A percentile compares a stretch with the other conserved stretches of the same genome.
These are phyloP conservation scores for Anableps anableps DNA, from an alignment of 2,797 vertebrate species.

Conservation along the genomic window DNA sequence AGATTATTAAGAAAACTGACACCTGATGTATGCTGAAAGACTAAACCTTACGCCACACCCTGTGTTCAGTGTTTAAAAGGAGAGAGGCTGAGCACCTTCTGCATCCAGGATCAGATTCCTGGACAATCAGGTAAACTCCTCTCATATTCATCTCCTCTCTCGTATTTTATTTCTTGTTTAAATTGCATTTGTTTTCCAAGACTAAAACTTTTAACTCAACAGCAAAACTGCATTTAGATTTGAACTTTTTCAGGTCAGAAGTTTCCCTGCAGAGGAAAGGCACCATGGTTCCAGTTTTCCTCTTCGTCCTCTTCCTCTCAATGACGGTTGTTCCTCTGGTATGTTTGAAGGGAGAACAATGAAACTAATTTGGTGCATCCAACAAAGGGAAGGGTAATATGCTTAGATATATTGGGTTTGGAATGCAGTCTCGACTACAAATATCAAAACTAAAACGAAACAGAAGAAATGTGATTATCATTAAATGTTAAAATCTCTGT, in stretches of 20 bases:
- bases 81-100: neutral
- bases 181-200: neutral
- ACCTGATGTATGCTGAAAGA: neutral
- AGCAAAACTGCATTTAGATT: neutral
- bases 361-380: neutral
- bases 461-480: neutral
- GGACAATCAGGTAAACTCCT: constrained; percentile 9
- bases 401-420: neutral
- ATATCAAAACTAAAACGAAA: neutral
- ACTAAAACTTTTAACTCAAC: neutral
- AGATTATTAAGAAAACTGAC: neutral
- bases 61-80: constrained; percentile 17
- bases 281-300: neutral
- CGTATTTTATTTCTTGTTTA: no score
- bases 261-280: neutral
- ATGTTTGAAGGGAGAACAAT: neutral
- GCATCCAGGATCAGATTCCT: constrained; percentile 9
- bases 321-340: neutral
- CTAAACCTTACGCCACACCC: constrained; percentile 10
- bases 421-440: neutral
- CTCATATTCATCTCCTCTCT: neutral
- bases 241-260: neutral
- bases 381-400: neutral
- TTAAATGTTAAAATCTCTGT: neutral
- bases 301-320: neutral